phyloP scores from a whole-genome alignment of 2,888 invertebrate species.

The Leptinotarsa haldemani region DNA sequence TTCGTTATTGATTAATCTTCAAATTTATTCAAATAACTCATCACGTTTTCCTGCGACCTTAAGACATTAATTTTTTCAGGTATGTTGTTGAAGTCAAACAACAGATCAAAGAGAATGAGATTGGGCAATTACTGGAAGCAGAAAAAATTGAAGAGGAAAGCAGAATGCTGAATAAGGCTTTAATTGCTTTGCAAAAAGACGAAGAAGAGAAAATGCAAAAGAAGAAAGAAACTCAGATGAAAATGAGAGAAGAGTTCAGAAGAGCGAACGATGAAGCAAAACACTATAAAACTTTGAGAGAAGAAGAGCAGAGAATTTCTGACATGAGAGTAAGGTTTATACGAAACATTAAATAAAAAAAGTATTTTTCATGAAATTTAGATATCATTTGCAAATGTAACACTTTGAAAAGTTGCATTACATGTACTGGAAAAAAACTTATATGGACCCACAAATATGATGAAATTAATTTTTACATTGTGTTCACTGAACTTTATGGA shows the following conservation, averaged over 20 bases:
- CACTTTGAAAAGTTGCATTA: too few relatives aligned
- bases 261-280: conserved; percentile 73
- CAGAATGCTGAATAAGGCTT: conserved; percentile 72
- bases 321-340: conserved; percentile 69
- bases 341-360: too few relatives aligned
- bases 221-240: conserved; percentile 68
- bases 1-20: too few relatives aligned
- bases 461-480: too few relatives aligned
- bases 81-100: conserved; percentile 61
- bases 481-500: too few relatives aligned
- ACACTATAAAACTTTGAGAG: conserved; percentile 72
- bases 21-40: too few relatives aligned
- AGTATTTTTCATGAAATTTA: too few relatives aligned
- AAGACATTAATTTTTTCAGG: conserved; percentile 30
- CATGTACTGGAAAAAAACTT: too few relatives aligned
- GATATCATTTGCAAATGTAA: too few relatives aligned
- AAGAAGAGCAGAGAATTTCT: conserved; percentile 75
- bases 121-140: conserved; percentile 70
- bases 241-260: conserved; percentile 71
- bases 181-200: conserved; percentile 74
- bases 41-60: too few relatives aligned
- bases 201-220: conserved; percentile 72
- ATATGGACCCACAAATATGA: too few relatives aligned
- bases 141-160: conserved; percentile 78
- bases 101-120: conserved; percentile 70